Evolutionary conservation across 2,797 vertebrate species (phyloP).

Genomic region (Anguilla marmorata): DNA sequence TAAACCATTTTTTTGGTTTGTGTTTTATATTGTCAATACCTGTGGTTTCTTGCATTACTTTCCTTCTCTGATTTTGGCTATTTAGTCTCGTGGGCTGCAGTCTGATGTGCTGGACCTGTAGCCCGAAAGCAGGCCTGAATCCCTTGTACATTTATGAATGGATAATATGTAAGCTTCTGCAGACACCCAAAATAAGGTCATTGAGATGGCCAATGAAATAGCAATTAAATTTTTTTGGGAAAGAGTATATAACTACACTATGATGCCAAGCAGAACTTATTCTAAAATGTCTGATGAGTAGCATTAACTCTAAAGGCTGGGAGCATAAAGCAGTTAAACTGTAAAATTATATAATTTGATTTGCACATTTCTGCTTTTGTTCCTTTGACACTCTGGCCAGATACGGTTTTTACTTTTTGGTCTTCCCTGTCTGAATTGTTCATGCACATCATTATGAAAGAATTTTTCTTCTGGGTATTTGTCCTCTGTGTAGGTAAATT

Average conservation of each 20-base stretch:
- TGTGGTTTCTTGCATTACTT: background rate
- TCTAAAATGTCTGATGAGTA: background rate
- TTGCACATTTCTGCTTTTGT: background rate
- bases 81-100: background rate
- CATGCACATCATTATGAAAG: background rate
- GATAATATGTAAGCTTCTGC: background rate
- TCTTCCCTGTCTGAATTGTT: background rate
- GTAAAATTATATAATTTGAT: background rate
- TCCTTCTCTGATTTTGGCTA: background rate
- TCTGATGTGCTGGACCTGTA: background rate
- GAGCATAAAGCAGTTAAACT: background rate
- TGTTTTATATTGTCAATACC: background rate
- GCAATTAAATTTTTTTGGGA: too few relatives aligned
- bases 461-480: background rate
- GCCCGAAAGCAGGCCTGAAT: background rate
- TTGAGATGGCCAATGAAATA: background rate
- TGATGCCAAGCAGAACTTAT: background rate
- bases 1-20: constrained; percentile 21
- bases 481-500: background rate
- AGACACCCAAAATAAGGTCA: background rate
- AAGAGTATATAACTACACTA: background rate
- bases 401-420: background rate
- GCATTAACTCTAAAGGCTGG: background rate
- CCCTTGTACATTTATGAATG: background rate
- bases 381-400: background rate